A percentile compares a stretch with the other conserved stretches of the same genome.
Evolutionary conservation across 2,113 vertebrate species (phyloP).

Genomic region (Pterocles burchelli): DNA sequence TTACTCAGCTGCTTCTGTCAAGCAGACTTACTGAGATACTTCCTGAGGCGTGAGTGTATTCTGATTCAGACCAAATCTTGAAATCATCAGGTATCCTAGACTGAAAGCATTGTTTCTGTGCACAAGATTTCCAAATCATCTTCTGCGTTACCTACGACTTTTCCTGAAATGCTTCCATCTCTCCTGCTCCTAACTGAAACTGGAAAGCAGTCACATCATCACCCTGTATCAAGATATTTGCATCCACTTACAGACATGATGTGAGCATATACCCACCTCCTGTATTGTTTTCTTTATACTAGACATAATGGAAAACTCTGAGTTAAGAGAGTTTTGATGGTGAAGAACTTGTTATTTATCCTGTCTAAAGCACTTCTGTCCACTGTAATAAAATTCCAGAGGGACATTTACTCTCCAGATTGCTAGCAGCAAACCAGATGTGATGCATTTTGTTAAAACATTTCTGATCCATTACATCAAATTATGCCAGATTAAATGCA

Average conservation of each 20-base stretch:
- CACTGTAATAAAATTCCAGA: neutral
- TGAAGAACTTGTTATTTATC: neutral
- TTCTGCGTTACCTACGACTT: neutral
- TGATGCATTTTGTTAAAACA: neutral
- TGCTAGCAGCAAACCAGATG: neutral
- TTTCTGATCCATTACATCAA: conserved; percentile 11
- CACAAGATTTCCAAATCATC: neutral
- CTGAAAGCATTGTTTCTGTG: neutral
- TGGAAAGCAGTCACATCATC: neutral
- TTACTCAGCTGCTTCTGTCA: neutral
- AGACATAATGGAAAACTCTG: neutral
- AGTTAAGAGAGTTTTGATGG: neutral
- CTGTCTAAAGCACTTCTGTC: neutral
- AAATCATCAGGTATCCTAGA: neutral
- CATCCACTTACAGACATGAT: neutral
- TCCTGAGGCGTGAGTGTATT: neutral
- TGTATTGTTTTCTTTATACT: neutral
- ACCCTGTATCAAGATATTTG: neutral
- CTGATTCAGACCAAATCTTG: neutral
- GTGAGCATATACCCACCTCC: neutral
- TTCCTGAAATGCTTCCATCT: neutral
- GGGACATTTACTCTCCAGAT: neutral
- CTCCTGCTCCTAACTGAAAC: neutral
- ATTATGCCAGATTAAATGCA: conserved; percentile 10
- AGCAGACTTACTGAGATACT: neutral